Evolutionary conservation across 2,888 invertebrate species (phyloP).

Genomic region (Octonoba sinensis): DNA sequence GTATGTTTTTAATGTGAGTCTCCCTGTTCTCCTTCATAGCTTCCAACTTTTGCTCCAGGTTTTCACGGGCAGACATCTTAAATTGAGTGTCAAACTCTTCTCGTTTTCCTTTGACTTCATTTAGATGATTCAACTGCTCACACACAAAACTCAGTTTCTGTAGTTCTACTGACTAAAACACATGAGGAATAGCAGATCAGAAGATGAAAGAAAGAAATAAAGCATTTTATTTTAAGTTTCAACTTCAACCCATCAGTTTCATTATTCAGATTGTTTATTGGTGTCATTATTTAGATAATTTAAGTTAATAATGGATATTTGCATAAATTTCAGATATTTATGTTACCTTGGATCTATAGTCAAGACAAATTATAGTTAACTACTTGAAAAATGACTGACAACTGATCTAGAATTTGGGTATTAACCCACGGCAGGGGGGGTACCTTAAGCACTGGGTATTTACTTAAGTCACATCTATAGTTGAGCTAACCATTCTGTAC

Average conservation of each 20-base stretch:
- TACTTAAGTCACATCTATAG: too few species aligned
- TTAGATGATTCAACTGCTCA: conserved; percentile 87
- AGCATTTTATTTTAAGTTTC: neutral
- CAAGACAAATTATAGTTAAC: too few species aligned
- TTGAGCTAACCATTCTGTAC: too few species aligned
- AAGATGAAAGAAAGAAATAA: neutral
- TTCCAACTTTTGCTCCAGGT: conserved; percentile 92
- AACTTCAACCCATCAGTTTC: neutral
- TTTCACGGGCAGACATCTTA: conserved; percentile 87
- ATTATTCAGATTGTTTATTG: too few species aligned
- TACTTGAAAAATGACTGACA: too few species aligned
- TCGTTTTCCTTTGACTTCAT: conserved; percentile 88
- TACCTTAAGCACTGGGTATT: too few species aligned
- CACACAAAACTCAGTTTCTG: conserved; percentile 79
- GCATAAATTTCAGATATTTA: too few species aligned
- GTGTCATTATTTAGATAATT: too few species aligned
- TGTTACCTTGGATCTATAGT: too few species aligned
- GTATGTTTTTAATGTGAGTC: conserved; percentile 89
- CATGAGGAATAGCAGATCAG: neutral
- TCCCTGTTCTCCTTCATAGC: conserved; percentile 91
- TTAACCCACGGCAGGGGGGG: too few species aligned
- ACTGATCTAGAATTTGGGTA: too few species aligned
- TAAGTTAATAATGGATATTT: too few species aligned
- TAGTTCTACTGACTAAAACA: conserved; percentile 79
- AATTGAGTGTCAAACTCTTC: conserved; percentile 89